Conservation (phyloP, 2,113 vertebrate species). For the Psilopsiagon aurifrons region DNA sequence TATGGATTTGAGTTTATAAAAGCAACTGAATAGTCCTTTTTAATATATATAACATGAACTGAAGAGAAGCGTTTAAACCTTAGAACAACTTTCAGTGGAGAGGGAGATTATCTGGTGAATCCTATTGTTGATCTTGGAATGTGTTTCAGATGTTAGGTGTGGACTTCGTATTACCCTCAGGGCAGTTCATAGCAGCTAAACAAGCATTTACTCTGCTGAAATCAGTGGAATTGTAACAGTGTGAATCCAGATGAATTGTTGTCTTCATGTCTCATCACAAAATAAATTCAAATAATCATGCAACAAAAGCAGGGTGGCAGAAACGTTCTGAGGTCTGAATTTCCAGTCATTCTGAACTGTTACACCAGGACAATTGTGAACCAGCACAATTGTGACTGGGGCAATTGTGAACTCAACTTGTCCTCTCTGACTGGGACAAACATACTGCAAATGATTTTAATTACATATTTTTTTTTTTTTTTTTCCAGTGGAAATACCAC, state of each 20-base stretch:
- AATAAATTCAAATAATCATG: neutral
- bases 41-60: neutral
- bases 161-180: neutral
- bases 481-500: neutral
- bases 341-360: neutral
- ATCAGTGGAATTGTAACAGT: neutral
- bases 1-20: neutral
- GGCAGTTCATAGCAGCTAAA: slow-evolving; percentile 4
- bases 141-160: neutral
- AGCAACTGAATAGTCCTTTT: neutral
- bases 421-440: neutral
- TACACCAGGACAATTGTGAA: neutral
- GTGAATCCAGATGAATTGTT: neutral
- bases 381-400: neutral
- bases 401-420: neutral
- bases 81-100: neutral
- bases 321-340: neutral
- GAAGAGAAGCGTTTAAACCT: slow-evolving; percentile 18
- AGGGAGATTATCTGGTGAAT: neutral
- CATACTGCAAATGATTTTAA: neutral
- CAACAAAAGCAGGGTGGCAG: neutral
- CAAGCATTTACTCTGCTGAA: neutral
- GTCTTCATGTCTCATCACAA: neutral
- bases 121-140: slow-evolving; percentile 27
- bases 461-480: neutral